phyloP scores from a whole-genome alignment of 2,888 invertebrate species.

The Drosophila stalkeri region DNA sequence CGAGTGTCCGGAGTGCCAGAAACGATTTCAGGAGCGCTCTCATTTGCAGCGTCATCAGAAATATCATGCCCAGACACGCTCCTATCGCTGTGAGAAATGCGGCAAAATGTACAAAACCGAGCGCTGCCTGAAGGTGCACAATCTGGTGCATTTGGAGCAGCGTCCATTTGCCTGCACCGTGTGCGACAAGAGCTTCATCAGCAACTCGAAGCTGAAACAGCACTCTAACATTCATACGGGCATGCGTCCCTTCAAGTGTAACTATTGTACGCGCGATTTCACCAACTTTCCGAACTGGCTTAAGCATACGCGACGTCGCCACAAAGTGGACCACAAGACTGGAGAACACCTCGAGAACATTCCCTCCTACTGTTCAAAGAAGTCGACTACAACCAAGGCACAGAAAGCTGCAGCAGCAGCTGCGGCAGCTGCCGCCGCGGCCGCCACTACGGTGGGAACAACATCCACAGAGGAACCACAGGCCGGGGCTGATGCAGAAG shows the following conservation, averaged over 20 bases:
- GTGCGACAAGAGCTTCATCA: constrained; percentile 87
- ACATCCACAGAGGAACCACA: constrained; percentile 21
- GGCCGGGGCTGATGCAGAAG: constrained; percentile 7
- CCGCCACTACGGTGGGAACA: constrained; percentile 6
- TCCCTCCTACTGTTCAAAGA: constrained; percentile 84
- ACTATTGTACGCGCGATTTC: constrained; percentile 87
- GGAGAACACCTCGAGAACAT: constrained; percentile 84
- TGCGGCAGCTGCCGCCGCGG: constrained; percentile 55
- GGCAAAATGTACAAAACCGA: constrained; percentile 86
- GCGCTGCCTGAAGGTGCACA: constrained; percentile 87
- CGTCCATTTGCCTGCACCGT: constrained; percentile 86
- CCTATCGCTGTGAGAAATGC: constrained; percentile 85
- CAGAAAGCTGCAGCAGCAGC: constrained; percentile 68
- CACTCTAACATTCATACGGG: constrained; percentile 87
- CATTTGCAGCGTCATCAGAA: constrained; percentile 85
- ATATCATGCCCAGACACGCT: constrained; percentile 84
- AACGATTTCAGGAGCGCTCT: constrained; percentile 85
- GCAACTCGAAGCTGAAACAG: constrained; percentile 87
- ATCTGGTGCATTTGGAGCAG: constrained; percentile 86
- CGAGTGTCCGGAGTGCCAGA: constrained; percentile 84
- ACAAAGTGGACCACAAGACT: constrained; percentile 86
- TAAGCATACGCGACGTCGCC: constrained; percentile 87
- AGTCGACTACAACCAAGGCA: constrained; percentile 77
- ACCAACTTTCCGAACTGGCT: constrained; percentile 88
- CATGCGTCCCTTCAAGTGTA: constrained; percentile 87